Evolutionary conservation across 2,888 invertebrate genomes (phyloP).

Genomic region (Auanema sp.): DNA sequence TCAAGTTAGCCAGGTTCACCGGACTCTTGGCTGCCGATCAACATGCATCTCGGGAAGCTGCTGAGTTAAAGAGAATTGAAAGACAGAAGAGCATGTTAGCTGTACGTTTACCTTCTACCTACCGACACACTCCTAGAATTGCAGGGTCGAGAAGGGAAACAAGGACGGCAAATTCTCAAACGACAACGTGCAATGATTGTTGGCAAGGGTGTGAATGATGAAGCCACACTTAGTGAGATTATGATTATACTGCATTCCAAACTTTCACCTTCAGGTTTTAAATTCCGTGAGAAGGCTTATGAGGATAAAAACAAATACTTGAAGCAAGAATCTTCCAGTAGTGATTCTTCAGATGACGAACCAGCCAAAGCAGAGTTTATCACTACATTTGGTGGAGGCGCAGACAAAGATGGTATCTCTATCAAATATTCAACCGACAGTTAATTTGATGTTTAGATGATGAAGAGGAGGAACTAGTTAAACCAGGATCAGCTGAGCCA

Average conservation of each 20-base stretch:
- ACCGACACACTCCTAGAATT: not conserved
- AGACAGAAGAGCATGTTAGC: conserved; percentile 56
- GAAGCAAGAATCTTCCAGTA: not conserved
- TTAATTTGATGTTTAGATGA: conserved; percentile 5
- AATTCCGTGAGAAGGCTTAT: conserved; percentile 32
- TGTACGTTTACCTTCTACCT: conserved; percentile 30
- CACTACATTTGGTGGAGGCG: conserved; percentile 41
- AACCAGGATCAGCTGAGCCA: not conserved
- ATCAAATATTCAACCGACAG: not conserved
- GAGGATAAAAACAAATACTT: conserved; percentile 20
- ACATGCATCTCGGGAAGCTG: conserved; percentile 46
- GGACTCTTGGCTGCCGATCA: conserved; percentile 54
- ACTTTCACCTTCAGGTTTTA: conserved; percentile 15
- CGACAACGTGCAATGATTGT: conserved; percentile 47
- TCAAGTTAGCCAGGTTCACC: conserved; percentile 29
- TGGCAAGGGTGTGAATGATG: conserved; percentile 42
- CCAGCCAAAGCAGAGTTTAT: conserved; percentile 42
- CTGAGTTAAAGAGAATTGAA: conserved; percentile 57
- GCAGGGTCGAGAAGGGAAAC: conserved; percentile 58
- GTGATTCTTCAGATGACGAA: conserved; percentile 23
- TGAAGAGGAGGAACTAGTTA: conserved; percentile 9
- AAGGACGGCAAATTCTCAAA: conserved; percentile 52
- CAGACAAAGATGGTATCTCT: too few species aligned
- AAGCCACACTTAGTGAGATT: conserved; percentile 36
- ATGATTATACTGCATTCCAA: too few species aligned